Conservation (phyloP, 2,888 invertebrate genomes). For the Embidobia sp. region DNA sequence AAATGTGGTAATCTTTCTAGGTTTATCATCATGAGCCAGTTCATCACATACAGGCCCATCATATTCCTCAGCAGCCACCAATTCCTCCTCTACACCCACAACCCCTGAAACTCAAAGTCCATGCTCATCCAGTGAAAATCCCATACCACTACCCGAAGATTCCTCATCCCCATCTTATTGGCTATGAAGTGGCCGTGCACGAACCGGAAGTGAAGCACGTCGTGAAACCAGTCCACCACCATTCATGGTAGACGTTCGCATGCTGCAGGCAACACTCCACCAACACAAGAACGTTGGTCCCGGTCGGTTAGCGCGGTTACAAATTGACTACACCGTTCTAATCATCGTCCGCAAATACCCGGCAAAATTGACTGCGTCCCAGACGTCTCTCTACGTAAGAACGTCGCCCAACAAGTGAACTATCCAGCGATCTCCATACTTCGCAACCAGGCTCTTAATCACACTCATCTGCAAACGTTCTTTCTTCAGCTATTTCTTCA, state of each 20-base stretch:
- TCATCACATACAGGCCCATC: constrained; percentile 72
- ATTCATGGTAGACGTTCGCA: constrained; percentile 77
- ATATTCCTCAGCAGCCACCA: constrained; percentile 75
- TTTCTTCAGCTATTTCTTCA: constrained; percentile 29
- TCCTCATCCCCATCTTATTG: constrained; percentile 83
- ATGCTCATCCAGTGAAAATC: constrained; percentile 71
- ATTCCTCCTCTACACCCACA: constrained; percentile 77
- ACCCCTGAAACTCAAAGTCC: constrained; percentile 76
- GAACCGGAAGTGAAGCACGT: constrained; percentile 83
- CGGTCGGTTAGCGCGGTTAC: constrained; percentile 67
- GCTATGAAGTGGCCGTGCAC: constrained; percentile 82
- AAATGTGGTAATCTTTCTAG: constrained; percentile 1
- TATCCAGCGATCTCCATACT: constrained; percentile 21
- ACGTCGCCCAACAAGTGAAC: constrained; percentile 28
- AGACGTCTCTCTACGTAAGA: constrained; percentile 4
- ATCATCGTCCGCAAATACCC: constrained; percentile 53
- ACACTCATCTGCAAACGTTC: constrained; percentile 50
- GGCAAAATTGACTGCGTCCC: constrained; percentile 45
- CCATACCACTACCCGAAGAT: constrained; percentile 78
- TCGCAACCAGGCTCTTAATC: constrained; percentile 43
- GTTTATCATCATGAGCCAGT: constrained; percentile 45
- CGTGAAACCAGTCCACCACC: constrained; percentile 82
- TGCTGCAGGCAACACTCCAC: constrained; percentile 32
- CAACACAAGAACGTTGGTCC: constrained; percentile 68
- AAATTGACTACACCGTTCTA: constrained; percentile 42